A percentile compares a stretch with the other conserved stretches of the same genome.
These are phyloP conservation scores for Calephelis virginiensis DNA, from an alignment of 1,140 invertebrate species.

Conservation along the genomic window DNA sequence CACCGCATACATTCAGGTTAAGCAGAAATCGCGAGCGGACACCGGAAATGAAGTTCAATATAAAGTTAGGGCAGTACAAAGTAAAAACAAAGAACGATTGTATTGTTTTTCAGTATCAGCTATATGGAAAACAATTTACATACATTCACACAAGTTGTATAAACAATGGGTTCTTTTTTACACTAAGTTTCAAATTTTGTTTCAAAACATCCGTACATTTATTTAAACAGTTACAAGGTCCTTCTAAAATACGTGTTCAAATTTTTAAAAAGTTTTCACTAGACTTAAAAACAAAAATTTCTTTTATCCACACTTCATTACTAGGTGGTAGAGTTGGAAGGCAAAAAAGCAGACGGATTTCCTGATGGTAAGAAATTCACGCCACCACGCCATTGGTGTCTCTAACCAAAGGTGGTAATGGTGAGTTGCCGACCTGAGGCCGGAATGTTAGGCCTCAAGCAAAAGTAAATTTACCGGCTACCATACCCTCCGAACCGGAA, in stretches of 20 bases:
- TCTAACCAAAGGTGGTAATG: too few species aligned
- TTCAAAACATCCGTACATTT: background rate
- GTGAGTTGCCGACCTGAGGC: too few species aligned
- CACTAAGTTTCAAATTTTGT: background rate
- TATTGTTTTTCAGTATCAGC: conserved; percentile 9
- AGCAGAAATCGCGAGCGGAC: conserved; percentile 5
- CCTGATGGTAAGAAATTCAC: too few species aligned
- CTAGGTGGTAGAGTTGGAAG: too few species aligned
- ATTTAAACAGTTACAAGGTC: background rate
- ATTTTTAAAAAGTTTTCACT: too few species aligned
- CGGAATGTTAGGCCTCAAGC: too few species aligned
- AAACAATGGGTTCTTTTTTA: background rate
- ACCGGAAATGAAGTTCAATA: conserved; percentile 1
- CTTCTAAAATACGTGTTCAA: too few species aligned
- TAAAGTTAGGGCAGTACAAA: background rate
- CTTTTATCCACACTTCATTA: too few species aligned
- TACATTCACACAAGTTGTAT: background rate
- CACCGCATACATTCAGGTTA: conserved; percentile 1
- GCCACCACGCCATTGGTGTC: too few species aligned
- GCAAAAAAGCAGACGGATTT: too few species aligned
- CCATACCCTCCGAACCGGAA: too few species aligned
- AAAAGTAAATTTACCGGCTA: too few species aligned
- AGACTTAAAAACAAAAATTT: background rate
- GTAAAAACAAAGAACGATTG: background rate
- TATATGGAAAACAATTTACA: background rate